These are phyloP conservation scores for Danio albolineatus DNA, from an alignment of 2,797 vertebrate species.

Conservation along the genomic window DNA sequence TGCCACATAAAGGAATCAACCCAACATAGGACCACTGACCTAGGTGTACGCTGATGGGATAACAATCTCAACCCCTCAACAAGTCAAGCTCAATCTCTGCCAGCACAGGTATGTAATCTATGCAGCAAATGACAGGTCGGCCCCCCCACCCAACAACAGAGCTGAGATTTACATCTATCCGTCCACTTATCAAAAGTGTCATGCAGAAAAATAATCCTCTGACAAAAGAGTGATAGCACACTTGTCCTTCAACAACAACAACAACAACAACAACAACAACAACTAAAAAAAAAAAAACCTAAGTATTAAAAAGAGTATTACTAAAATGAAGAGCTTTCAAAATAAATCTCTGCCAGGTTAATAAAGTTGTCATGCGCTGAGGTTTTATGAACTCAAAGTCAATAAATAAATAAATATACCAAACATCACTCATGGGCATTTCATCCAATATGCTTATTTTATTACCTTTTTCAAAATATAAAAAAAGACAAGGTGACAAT, in stretches of 20 bases:
- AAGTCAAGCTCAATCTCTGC: constrained; percentile 32
- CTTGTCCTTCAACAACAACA: constrained; percentile 66
- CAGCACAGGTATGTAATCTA: constrained; percentile 40
- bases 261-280: constrained; percentile 56
- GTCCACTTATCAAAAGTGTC: constrained; percentile 53
- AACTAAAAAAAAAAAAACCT: constrained; percentile 54
- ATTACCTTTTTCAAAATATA: constrained; percentile 46
- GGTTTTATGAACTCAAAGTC: constrained; percentile 54
- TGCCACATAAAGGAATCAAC: constrained; percentile 60
- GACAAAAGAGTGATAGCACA: constrained; percentile 69
- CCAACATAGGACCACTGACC: constrained; percentile 45
- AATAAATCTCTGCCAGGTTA: constrained; percentile 73
- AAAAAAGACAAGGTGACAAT: constrained; percentile 38
- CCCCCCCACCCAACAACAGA: constrained; percentile 61
- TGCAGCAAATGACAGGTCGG: constrained; percentile 59
- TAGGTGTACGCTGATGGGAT: background rate
- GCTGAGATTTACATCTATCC: constrained; percentile 65
- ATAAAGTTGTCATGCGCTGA: constrained; percentile 75
- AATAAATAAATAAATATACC: constrained; percentile 44
- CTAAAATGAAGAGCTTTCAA: constrained; percentile 67
- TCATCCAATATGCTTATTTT: constrained; percentile 58
- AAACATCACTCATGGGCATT: constrained; percentile 52
- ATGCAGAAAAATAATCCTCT: constrained; percentile 56
- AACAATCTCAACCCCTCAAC: constrained; percentile 25
- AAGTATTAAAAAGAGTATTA: constrained; percentile 64